These are phyloP conservation scores for Linurgus olivaceus DNA, from an alignment of 2,797 vertebrate genomes.

Conservation along the genomic window DNA sequence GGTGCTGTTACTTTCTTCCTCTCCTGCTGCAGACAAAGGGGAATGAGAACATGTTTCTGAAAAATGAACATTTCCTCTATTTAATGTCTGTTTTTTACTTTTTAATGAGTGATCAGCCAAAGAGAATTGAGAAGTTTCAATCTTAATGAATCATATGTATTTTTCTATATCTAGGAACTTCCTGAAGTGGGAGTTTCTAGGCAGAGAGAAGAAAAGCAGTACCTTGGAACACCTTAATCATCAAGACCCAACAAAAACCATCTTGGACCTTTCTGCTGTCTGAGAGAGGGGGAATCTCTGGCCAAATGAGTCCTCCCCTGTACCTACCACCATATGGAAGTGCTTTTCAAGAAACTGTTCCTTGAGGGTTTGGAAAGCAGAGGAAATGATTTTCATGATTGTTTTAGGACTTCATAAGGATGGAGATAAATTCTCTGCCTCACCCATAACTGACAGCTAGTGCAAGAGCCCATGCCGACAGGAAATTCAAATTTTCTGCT, in stretches of 20 bases:
- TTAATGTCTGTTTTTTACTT: background rate
- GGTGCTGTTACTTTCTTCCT: background rate
- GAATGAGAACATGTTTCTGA: background rate
- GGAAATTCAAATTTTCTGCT: slow-evolving; percentile 66
- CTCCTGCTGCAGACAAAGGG: background rate
- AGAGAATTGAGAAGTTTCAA: background rate
- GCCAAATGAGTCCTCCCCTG: slow-evolving; percentile 56
- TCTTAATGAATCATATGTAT: background rate
- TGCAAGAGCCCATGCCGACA: slow-evolving; percentile 37
- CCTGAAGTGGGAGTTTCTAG: background rate
- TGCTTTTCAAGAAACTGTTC: slow-evolving; percentile 68
- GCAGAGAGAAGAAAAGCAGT: background rate
- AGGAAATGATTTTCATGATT: slow-evolving; percentile 70
- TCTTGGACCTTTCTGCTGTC: slow-evolving; percentile 31
- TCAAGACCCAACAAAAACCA: background rate
- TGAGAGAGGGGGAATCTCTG: slow-evolving; percentile 14
- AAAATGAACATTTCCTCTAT: background rate
- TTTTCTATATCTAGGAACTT: background rate
- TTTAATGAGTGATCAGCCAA: background rate
- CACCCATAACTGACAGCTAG: slow-evolving; percentile 54
- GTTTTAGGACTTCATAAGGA: slow-evolving; percentile 65
- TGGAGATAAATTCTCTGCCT: slow-evolving; percentile 50
- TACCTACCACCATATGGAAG: slow-evolving; percentile 74
- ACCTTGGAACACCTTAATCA: slow-evolving; percentile 29
- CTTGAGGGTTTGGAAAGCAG: slow-evolving; percentile 59